Base-by-base conservation (phyloP, 1,140 invertebrate species). In the Holotrichia oblita region DNA sequence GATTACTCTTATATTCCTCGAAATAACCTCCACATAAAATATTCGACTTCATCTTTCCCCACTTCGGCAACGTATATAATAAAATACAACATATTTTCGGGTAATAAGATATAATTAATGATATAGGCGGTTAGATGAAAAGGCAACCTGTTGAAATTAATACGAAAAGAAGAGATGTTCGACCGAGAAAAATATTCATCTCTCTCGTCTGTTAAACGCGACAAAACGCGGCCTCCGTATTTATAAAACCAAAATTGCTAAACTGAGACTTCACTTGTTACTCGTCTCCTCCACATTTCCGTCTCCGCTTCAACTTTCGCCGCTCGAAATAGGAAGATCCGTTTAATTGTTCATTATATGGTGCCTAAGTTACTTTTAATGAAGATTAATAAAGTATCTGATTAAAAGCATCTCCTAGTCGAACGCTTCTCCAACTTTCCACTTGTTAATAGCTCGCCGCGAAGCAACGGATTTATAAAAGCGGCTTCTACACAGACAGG, bases 341-440 rank as follows among this genome's bases (percentile, higher is more conserved):
- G 73, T 81, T 79, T 82, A 82, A 82, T 81, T 81, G 80, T 82
- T 81, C 80, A 81, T 81, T 82, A 81, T 81, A 79, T 82, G 80
- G 78, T 82, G 81, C 80, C 80, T 80, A 82, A 82, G 77, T 81
- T 79, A 80, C 78, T 81, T 82, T 82, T 82, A 82, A 82, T 82
- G 82, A 81, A 82, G 82, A 82, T 82, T 82, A 82, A 82, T 82
- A 80, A 78, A 79, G 72, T 81, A 81, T 81, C 78, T 81, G 79
- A 82, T 82, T 82, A 82, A 80, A 80, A 80, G 79, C 79, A 81
- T 81, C 80, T 81, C 44, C 41, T 73, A 78, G 73, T 69, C 61
- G 22, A 69, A 69, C 61, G 61, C 61, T 69, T 10, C 61, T 69
- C 61, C 61, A 69, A 69, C 61, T 69, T 69, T 69, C 61, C 61